These are phyloP conservation scores for Malacoctenus gilli DNA, from an alignment of 2,797 vertebrate species.

Conservation along the genomic window DNA sequence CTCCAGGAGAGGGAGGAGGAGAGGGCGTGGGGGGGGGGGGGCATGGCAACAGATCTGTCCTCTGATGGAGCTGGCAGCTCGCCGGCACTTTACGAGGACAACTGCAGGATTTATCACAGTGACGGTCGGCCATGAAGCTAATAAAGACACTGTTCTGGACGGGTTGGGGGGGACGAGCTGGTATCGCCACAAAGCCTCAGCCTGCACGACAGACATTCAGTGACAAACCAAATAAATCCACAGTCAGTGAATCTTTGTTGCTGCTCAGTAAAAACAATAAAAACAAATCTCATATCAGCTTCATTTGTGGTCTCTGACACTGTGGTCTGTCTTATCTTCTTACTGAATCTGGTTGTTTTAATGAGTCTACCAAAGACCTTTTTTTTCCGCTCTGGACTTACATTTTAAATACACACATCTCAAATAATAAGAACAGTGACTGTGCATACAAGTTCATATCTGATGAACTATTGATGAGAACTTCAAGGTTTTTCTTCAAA, in stretches of 20 bases:
- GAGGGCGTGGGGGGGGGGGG: slow-evolving; percentile 1
- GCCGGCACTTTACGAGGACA: slow-evolving; percentile 46
- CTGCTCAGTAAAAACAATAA: too few species aligned
- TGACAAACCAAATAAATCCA: not conserved
- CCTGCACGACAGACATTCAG: not conserved
- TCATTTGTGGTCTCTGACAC: too few species aligned
- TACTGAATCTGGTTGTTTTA: too few species aligned
- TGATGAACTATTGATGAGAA: too few species aligned
- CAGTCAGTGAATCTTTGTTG: not conserved
- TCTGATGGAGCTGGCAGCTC: slow-evolving; percentile 49
- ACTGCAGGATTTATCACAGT: slow-evolving; percentile 55
- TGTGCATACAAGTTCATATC: too few species aligned
- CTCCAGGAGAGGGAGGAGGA: slow-evolving; percentile 39
- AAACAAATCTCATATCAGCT: too few species aligned
- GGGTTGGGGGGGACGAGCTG: slow-evolving; percentile 6
- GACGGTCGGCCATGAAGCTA: slow-evolving; percentile 55
- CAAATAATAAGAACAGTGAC: too few species aligned
- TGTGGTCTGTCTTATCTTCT: too few species aligned
- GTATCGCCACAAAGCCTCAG: slow-evolving; percentile 2
- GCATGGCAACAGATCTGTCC: slow-evolving; percentile 51
- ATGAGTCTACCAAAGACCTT: too few species aligned
- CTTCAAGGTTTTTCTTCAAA: too few species aligned
- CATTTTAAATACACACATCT: too few species aligned
- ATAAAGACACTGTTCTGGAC: slow-evolving; percentile 59
- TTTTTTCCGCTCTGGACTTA: too few species aligned